A percentile compares a stretch with the other conserved stretches of the same genome.
Conservation (phyloP, 2,797 vertebrate species). For the Nannoperca australis region DNA sequence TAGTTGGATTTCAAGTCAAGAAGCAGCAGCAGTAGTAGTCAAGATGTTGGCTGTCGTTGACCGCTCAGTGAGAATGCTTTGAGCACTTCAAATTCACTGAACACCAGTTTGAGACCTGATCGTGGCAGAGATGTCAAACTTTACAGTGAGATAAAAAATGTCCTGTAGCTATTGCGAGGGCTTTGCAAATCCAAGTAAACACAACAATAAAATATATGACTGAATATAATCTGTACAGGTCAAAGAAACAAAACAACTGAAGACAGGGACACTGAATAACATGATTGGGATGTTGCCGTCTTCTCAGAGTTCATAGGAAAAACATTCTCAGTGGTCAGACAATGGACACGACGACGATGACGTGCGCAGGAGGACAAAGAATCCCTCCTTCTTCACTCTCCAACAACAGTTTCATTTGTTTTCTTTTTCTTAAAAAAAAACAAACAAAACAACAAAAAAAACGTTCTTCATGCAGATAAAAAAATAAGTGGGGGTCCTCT, state of each 20-base stretch:
- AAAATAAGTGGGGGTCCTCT: slow-evolving; percentile 42
- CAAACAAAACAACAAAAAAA: not conserved
- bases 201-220: slow-evolving; percentile 71
- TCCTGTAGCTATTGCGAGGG: slow-evolving; percentile 61
- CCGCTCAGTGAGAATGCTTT: slow-evolving; percentile 55
- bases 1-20: slow-evolving; percentile 67
- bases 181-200: slow-evolving; percentile 43
- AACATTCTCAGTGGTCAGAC: slow-evolving; percentile 94
- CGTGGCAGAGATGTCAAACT: slow-evolving; percentile 56
- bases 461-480: slow-evolving; percentile 87
- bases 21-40: slow-evolving; percentile 81
- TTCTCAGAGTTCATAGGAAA: slow-evolving; percentile 75
- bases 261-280: slow-evolving; percentile 78
- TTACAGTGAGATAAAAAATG: slow-evolving; percentile 68
- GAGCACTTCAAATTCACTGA: slow-evolving; percentile 58
- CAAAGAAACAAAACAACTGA: slow-evolving; percentile 32
- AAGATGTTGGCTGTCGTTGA: slow-evolving; percentile 63
- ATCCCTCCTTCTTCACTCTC: slow-evolving; percentile 67
- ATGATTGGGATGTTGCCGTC: slow-evolving; percentile 72
- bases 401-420: slow-evolving; percentile 60
- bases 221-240: slow-evolving; percentile 82
- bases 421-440: slow-evolving; percentile 40
- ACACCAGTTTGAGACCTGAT: slow-evolving; percentile 49
- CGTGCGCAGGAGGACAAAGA: slow-evolving; percentile 78
- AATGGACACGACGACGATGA: slow-evolving; percentile 68